phyloP scores from a whole-genome alignment of 2,113 vertebrate species.

The Australoheros scitulus region DNA sequence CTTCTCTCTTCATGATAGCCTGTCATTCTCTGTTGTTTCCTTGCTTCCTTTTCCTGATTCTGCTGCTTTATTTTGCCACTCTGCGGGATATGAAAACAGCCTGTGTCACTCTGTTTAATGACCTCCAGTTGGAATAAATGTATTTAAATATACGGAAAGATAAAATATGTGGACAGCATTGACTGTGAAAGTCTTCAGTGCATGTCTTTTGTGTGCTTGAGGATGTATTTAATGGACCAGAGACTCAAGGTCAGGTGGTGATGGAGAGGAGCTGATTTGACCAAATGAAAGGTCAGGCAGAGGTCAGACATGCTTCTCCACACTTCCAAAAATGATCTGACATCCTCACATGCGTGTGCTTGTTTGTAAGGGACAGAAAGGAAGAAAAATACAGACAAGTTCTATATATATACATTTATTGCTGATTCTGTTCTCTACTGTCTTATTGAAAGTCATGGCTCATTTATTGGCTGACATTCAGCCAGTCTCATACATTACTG shows the following conservation, averaged over 20 bases:
- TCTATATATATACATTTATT: constrained; percentile 56
- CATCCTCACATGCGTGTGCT: background rate
- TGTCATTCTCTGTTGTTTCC: background rate
- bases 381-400: constrained; percentile 37
- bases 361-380: constrained; percentile 1
- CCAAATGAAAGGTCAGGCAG: constrained; percentile 45
- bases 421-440: constrained; percentile 58
- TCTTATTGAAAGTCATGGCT: constrained; percentile 68
- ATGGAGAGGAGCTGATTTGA: constrained; percentile 54
- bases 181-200: background rate
- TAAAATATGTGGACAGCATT: background rate
- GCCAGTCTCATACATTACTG: constrained; percentile 41
- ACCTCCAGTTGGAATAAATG: constrained; percentile 8
- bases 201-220: background rate
- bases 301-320: constrained; percentile 38
- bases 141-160: background rate
- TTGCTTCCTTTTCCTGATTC: constrained; percentile 41
- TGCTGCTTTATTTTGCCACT: constrained; percentile 1
- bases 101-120: constrained; percentile 2
- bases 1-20: constrained; percentile 13
- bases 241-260: constrained; percentile 55
- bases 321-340: constrained; percentile 39
- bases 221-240: constrained; percentile 37
- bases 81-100: constrained; percentile 19
- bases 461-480: constrained; percentile 70